These are phyloP conservation scores for Orgyia antiqua DNA, from an alignment of 2,888 invertebrate genomes.

Conservation along the genomic window DNA sequence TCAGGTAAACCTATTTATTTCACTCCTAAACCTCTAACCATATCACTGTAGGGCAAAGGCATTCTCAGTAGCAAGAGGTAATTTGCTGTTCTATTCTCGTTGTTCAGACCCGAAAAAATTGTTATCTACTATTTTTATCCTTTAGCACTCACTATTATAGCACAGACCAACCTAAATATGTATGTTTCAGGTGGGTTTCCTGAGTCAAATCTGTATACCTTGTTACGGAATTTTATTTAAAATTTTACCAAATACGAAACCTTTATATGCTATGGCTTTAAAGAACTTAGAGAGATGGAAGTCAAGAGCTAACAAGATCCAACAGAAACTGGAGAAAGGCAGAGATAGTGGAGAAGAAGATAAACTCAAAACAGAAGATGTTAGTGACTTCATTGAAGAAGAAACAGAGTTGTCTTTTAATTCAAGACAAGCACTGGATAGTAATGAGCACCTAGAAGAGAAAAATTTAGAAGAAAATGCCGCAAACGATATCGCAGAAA, in stretches of 20 bases:
- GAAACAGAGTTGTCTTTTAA: neutral
- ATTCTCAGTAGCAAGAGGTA: neutral
- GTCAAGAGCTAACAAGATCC: conserved; percentile 25
- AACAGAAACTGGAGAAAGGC: conserved; percentile 2
- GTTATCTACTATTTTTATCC: too few species aligned
- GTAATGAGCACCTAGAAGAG: too few species aligned
- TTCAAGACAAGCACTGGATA: too few species aligned
- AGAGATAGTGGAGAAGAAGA: neutral
- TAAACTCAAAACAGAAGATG: neutral
- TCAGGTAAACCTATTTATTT: conserved; percentile 77
- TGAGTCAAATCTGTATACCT: conserved; percentile 88
- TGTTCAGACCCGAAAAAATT: too few species aligned
- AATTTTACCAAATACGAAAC: conserved; percentile 84
- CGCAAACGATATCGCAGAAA: too few species aligned
- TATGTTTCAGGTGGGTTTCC: conserved; percentile 86
- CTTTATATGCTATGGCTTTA: conserved; percentile 82
- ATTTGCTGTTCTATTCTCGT: neutral
- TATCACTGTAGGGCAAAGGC: too few species aligned
- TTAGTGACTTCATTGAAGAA: neutral
- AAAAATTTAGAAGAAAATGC: too few species aligned
- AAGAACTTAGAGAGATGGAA: conserved; percentile 68
- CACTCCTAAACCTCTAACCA: neutral
- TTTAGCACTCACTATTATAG: too few species aligned
- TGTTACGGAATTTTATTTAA: conserved; percentile 84
- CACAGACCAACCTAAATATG: too few species aligned